Evolutionary conservation across 1,140 invertebrate species (phyloP), one percentile per base, ranked within the genome.

Genomic region (Drosophila ohnishii): DNA sequence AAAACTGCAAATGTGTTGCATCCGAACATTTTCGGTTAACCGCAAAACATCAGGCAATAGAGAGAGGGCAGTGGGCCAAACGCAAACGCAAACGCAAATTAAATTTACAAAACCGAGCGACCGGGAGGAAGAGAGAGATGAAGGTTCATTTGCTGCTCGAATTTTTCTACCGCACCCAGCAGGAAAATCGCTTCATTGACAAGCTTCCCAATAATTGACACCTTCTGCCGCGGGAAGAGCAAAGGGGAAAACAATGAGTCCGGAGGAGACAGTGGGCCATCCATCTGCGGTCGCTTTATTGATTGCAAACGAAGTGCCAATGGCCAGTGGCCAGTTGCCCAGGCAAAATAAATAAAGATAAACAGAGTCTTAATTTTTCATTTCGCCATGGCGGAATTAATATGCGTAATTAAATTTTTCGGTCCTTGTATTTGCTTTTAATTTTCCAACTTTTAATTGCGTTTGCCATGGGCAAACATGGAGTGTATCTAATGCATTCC

Each of bases 371-470:
- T 50, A 40, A 48, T 50, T 37, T 71, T 58, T 40, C 67, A 77
- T 69, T 55, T 28, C 56, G 44, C 22, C 37, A 35, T 32, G 42
- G 16, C 32, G 51, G 37, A 47, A 58, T 71, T 80, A 69, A 74
- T 80, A 34, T 61, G 56, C 57, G 50, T 78, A 82, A 70, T 82
- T 83, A 66, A 66, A 78, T 66, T 83, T 77, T 61, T 73, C 40
- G 40, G 28, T 53, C 61, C 56, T 71, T 60, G 75, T 84, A 82
- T 84, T 69, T 79, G 72, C 51, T 73, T 84, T 84, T 80, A 80
- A 80, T 84, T 79, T 79, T 37, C 44, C 50, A 72, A 72, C 58
- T 82, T 78, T 85, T 85, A 85, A 85, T 80, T 85, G 82, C 80
- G 69, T 78, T 78, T 66, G 61, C 56, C 13, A 30, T 44, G 22